A percentile compares a stretch with the other conserved stretches of the same genome.
Evolutionary conservation across 1,140 invertebrate species (phyloP).

Genomic region (Zaprionus gabonicus): DNA sequence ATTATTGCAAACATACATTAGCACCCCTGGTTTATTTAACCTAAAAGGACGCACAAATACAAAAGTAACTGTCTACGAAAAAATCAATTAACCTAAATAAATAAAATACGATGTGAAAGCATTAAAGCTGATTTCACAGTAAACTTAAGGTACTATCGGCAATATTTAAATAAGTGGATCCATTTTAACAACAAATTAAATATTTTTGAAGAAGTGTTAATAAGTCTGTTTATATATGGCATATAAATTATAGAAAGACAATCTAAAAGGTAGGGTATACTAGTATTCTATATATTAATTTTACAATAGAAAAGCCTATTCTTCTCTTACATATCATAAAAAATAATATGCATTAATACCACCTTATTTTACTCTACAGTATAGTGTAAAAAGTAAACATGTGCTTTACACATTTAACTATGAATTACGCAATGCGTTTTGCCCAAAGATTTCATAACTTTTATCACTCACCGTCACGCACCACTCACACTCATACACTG

Average conservation of each 20-base stretch:
- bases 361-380: no score
- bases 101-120: neutral
- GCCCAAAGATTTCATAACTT: slow-evolving; percentile 72
- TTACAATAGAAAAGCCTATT: no score
- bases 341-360: no score
- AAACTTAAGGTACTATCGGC: neutral
- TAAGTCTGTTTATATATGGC: no score
- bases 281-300: no score
- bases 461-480: slow-evolving; percentile 76
- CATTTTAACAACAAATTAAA: neutral
- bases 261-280: no score
- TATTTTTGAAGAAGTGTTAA: neutral
- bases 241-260: no score
- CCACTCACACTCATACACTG: slow-evolving; percentile 13
- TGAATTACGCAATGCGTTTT: slow-evolving; percentile 48
- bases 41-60: neutral
- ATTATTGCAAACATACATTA: slow-evolving; percentile 17
- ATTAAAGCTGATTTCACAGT: neutral
- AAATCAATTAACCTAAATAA: slow-evolving; percentile 7
- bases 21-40: slow-evolving; percentile 17
- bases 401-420: slow-evolving; percentile 6
- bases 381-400: no score
- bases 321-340: no score
- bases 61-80: neutral
- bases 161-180: neutral